Percentiles rank a stretch among this genome's conserved stretches.
Conservation (phyloP, 1,140 invertebrate species). For the Plodia interpunctella region DNA sequence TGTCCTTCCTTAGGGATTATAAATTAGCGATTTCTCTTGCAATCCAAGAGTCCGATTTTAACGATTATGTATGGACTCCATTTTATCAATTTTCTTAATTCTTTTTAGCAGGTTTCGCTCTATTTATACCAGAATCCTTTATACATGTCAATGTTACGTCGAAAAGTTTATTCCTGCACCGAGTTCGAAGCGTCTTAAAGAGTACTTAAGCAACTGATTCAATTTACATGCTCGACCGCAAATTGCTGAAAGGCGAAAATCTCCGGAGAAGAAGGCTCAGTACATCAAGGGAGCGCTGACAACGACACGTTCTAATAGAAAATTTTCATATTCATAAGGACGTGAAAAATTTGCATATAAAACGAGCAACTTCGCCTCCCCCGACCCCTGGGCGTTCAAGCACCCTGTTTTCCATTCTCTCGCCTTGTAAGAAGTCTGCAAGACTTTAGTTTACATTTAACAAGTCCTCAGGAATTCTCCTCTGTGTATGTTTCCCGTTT, state of each 20-base stretch:
- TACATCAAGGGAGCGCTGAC: slow-evolving; percentile 64
- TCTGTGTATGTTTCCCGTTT: slow-evolving; percentile 6
- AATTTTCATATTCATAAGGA: slow-evolving; percentile 77
- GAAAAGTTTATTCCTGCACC: neutral
- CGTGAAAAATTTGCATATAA: slow-evolving; percentile 72
- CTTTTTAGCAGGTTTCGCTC: no score
- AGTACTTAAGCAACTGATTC: slow-evolving; percentile 12
- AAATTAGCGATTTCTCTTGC: no score
- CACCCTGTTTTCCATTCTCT: slow-evolving; percentile 47
- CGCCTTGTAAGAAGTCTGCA: slow-evolving; percentile 40
- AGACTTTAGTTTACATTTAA: slow-evolving; percentile 34
- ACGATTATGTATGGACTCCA: no score
- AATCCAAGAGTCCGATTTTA: no score
- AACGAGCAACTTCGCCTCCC: slow-evolving; percentile 62
- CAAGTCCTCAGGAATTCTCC: slow-evolving; percentile 11
- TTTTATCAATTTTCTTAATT: no score
- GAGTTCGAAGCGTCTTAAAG: slow-evolving; percentile 6
- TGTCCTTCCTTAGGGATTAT: no score
- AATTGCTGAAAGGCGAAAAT: slow-evolving; percentile 47
- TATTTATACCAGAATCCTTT: neutral
- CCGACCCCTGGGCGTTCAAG: slow-evolving; percentile 32
- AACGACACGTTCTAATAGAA: slow-evolving; percentile 75
- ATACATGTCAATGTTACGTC: neutral
- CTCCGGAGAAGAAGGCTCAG: slow-evolving; percentile 39
- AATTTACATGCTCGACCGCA: slow-evolving; percentile 33